Evolutionary conservation across 2,797 vertebrate genomes (phyloP), one percentile per base, ranked within the genome.

Genomic region (Sibirionetta formosa): DNA sequence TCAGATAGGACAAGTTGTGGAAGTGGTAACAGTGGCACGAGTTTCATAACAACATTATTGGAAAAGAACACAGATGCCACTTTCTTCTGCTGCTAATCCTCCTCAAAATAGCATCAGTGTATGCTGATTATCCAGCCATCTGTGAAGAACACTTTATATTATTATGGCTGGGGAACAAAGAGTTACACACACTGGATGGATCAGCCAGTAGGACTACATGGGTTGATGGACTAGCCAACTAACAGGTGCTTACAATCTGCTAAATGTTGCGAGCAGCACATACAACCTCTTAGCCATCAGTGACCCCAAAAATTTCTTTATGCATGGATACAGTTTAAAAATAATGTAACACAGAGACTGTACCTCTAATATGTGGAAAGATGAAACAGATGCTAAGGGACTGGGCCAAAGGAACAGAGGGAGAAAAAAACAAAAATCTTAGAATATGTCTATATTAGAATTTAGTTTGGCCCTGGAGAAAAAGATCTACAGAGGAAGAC

Each of bases 321-420:
- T 29, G 11, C 7, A n/a, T 48, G 15, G 3, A 60, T 38, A 36
- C 17, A 65, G 24, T n/a, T 82, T 54, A 24, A 40, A 46, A 50
- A 19, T 46, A 70, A 31, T 7, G 22, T 50, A 85, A 82, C 56
- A 76, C 51, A 71, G 18, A 66, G 18, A 23, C 2, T 66, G 17
- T 66, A 87, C n/a, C 27, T 66, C 14, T 73, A 40, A 29, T 53
- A 57, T 7, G 7, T 44, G 5, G 56, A 94, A 80, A 73, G 13
- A 53, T 64, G 44, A 88, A 92, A 85, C 71, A 94, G 58, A 80
- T 86, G 31, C 68, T 81, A 87, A 68, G 81, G 36, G 42, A 89
- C 13, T 36, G 24, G 27, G 8, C 17, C 38, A 85, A 77, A 82
- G 31, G 36, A 87, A 63, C 7, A 56, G 60, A 80, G 38, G 12